Percentiles rank a stretch among this genome's conserved stretches.
Evolutionary conservation across 2,888 invertebrate species (phyloP).

Genomic region (Oscheius sp.): DNA sequence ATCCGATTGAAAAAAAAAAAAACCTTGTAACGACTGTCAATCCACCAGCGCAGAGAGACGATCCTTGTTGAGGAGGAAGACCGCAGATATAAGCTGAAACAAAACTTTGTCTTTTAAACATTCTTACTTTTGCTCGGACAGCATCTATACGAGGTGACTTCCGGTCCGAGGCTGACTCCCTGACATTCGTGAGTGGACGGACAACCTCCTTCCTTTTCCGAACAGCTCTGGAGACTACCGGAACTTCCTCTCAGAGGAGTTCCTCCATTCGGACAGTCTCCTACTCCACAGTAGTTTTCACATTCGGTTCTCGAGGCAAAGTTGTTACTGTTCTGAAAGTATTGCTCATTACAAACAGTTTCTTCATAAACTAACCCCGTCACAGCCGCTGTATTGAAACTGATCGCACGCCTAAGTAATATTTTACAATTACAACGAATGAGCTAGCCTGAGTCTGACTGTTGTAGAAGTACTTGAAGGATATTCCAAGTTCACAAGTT

Average conservation of each 20-base stretch:
- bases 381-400: slow-evolving; percentile 65
- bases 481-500: slow-evolving; percentile 62
- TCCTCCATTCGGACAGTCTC: slow-evolving; percentile 64
- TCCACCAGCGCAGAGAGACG: slow-evolving; percentile 60
- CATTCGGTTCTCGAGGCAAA: slow-evolving; percentile 61
- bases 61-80: slow-evolving; percentile 63
- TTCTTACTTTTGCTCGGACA: slow-evolving; percentile 61
- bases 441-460: slow-evolving; percentile 47
- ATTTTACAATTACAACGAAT: background rate
- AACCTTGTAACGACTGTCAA: slow-evolving; percentile 57
- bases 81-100: slow-evolving; percentile 59
- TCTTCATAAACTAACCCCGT: slow-evolving; percentile 34
- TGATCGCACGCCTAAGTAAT: slow-evolving; percentile 53
- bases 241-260: slow-evolving; percentile 55
- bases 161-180: slow-evolving; percentile 55
- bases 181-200: slow-evolving; percentile 65
- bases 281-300: slow-evolving; percentile 66
- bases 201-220: slow-evolving; percentile 57
- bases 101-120: background rate
- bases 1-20: background rate
- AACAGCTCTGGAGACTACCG: slow-evolving; percentile 55
- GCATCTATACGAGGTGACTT: slow-evolving; percentile 57
- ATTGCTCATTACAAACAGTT: too few relatives aligned
- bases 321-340: slow-evolving; percentile 44
- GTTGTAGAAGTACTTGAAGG: slow-evolving; percentile 64